Base-by-base conservation (phyloP, 2,888 invertebrate species). In the Ornithoptera priamus region DNA sequence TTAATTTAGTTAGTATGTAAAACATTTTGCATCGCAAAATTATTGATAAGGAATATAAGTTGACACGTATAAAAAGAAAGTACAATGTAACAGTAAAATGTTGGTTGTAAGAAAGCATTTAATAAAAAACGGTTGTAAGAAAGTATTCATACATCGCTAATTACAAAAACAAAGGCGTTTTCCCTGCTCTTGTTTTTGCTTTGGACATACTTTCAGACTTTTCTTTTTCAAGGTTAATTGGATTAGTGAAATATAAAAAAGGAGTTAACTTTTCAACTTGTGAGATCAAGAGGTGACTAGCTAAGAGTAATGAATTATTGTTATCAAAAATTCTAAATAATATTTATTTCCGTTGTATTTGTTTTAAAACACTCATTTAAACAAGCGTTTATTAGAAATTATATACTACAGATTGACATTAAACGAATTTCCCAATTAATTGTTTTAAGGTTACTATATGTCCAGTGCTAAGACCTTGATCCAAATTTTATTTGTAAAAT, bases 381-480 rank as follows among this genome's bases (percentile, higher is more conserved):
- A 17, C n/a, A 53, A 5, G 18, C n/a, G n/a, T 53, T 53, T 53
- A n/a, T n/a, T 53, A 53, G 18, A 7, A 10, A 46, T 2, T 46
- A 46, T 46, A 12, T 46, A 46, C 0, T 46, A 15, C 15, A 0
- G 15, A 46, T 46, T 46, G 12, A 46, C 15, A 46, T 46, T 46
- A 15, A 12, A 46, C 53, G n/a, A 7, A n/a, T 53, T 53, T 53
- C 18, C 53, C 18, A 6, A 2, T 7, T 5, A 0, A n/a, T 53
- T 15, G 57, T 69, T 62, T 69, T 42, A n/a, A 65, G 56, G 15
- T 24, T 30, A 46, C 58, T 30, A 3, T 7, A 62, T 56, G 50
- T 69, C 59, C 62, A 67, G 66, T 66, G 66, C 50, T 42, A 59
- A 66, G 39, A 30, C 70, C 70, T 70, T 70, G 70, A 59, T 59